Percentiles rank a stretch among this genome's conserved stretches.
These are phyloP conservation scores for Oithona nana DNA, from an alignment of 2,888 invertebrate genomes.

Conservation along the genomic window DNA sequence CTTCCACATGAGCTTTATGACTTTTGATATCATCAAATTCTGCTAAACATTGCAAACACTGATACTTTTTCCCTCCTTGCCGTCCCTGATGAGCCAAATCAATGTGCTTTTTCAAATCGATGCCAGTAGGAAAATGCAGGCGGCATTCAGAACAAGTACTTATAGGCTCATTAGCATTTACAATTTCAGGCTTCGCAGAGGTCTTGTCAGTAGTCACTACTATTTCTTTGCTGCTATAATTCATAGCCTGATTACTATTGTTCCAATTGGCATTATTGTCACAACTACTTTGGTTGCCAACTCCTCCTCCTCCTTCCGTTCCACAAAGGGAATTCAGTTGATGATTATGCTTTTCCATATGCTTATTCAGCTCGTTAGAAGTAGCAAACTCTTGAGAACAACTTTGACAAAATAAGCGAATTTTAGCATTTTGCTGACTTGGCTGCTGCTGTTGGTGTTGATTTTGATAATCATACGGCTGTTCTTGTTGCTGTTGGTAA, in stretches of 20 bases:
- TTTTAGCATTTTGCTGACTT: background rate
- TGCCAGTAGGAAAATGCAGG: background rate
- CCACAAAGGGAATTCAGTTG: background rate
- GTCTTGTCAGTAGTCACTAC: no score
- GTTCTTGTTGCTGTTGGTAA: background rate
- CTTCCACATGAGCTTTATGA: background rate
- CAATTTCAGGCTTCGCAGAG: background rate
- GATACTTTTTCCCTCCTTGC: background rate
- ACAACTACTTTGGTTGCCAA: background rate
- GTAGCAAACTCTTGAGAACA: background rate
- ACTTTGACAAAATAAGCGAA: background rate
- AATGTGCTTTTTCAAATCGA: slow-evolving; percentile 10
- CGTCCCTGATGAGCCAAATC: slow-evolving; percentile 8
- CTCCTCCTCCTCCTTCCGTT: background rate
- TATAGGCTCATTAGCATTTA: background rate
- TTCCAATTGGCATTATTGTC: background rate
- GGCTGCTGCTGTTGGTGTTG: background rate
- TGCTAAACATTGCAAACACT: background rate
- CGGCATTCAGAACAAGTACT: background rate
- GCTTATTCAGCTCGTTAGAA: background rate
- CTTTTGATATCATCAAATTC: background rate
- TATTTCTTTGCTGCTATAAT: background rate
- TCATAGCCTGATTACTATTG: background rate
- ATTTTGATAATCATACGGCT: background rate
- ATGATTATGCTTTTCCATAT: background rate